Conservation (phyloP, 1,140 invertebrate genomes). For the Zaprionus lachaisei region DNA sequence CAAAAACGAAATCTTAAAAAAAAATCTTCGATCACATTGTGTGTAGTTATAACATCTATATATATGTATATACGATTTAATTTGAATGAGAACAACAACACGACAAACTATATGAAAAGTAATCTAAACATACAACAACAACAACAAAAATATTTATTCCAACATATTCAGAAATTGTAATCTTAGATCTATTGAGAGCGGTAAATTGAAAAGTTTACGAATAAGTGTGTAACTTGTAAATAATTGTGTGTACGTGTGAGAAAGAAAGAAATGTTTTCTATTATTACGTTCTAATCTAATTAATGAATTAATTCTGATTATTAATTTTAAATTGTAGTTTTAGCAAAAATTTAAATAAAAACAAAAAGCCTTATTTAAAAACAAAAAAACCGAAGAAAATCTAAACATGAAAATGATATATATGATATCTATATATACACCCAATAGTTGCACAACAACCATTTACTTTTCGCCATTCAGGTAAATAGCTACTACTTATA, state of each 20-base stretch:
- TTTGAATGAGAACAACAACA: constrained; percentile 19
- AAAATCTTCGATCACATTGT: constrained; percentile 22
- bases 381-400: constrained; percentile 39
- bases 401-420: constrained; percentile 22
- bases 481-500: constrained; percentile 31
- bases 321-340: constrained; percentile 82
- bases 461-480: constrained; percentile 49
- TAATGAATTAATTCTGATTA: constrained; percentile 80
- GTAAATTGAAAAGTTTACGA: constrained; percentile 58
- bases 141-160: constrained; percentile 67
- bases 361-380: constrained; percentile 81
- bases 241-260: constrained; percentile 65
- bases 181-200: constrained; percentile 47
- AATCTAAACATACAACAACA: constrained; percentile 29
- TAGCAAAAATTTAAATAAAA: constrained; percentile 83
- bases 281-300: constrained; percentile 78
- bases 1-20: neutral
- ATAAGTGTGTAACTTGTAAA: constrained; percentile 69
- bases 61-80: constrained; percentile 21
- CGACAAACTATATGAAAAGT: constrained; percentile 30
- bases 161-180: constrained; percentile 61
- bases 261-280: constrained; percentile 71
- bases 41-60: constrained; percentile 32
- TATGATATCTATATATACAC: constrained; percentile 14
- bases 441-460: constrained; percentile 30